Evolutionary conservation across 2,888 invertebrate species (phyloP).

Genomic region (Dione juno): DNA sequence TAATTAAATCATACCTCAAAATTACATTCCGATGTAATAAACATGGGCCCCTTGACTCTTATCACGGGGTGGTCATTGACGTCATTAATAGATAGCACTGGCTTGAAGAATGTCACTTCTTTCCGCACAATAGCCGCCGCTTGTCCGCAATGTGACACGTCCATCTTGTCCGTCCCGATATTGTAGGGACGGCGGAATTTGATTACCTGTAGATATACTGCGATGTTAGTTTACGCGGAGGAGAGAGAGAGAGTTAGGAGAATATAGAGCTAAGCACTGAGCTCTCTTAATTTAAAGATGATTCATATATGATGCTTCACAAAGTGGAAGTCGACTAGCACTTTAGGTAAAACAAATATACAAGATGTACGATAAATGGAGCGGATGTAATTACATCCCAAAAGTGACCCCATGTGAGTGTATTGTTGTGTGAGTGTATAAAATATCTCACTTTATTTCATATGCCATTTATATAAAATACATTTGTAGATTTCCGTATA

Average conservation of each 20-base stretch:
- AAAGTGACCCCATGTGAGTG: too few species aligned
- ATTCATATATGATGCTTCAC: not conserved
- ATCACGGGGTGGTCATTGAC: conserved; percentile 53
- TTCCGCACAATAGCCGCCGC: conserved; percentile 59
- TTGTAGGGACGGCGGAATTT: conserved; percentile 59
- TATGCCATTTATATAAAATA: too few species aligned
- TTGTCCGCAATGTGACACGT: conserved; percentile 54
- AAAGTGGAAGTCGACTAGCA: not conserved
- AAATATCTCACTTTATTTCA: too few species aligned
- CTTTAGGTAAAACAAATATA: conserved; percentile 2
- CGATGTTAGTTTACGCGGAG: not conserved
- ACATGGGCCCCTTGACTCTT: conserved; percentile 59
- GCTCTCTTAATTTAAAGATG: too few species aligned
- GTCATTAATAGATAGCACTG: conserved; percentile 59
- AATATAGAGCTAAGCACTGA: not conserved
- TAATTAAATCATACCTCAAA: conserved; percentile 52
- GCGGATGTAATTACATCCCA: conserved; percentile 1
- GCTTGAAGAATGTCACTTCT: conserved; percentile 61
- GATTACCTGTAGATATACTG: conserved; percentile 54
- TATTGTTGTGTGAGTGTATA: too few species aligned
- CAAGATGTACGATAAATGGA: not conserved
- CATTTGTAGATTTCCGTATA: too few species aligned
- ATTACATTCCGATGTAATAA: conserved; percentile 51
- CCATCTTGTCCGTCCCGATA: conserved; percentile 61
- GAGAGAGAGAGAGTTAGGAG: too few species aligned